Percentiles rank a stretch among this genome's conserved stretches.
Evolutionary conservation across 2,797 vertebrate genomes (phyloP).

Genomic region (Takifugu ocellatus): DNA sequence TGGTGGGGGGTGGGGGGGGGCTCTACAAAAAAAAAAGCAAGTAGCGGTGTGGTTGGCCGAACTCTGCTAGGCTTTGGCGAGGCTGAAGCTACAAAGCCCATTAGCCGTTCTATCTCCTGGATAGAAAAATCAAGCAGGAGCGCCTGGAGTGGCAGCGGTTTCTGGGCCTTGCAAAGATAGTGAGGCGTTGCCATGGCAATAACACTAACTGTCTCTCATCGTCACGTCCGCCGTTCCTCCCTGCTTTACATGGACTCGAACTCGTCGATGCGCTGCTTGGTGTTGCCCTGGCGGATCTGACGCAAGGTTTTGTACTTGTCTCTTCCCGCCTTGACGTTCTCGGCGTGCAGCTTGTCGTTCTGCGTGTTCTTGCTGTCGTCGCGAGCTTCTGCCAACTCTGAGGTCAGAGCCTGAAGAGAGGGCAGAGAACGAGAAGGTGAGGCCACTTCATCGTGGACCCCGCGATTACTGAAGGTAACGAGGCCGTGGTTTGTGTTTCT

Average conservation of each 20-base stretch:
- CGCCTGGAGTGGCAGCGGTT: conserved; percentile 36
- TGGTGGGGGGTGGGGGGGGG: conserved; percentile 16
- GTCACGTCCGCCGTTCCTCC: not conserved
- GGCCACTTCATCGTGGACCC: no score
- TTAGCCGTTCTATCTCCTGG: conserved; percentile 77
- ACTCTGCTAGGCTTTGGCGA: conserved; percentile 84
- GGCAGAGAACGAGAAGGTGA: no score
- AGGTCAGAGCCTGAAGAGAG: conserved; percentile 85
- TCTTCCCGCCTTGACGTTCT: conserved; percentile 92
- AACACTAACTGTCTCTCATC: conserved; percentile 25
- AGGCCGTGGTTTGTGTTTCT: not conserved
- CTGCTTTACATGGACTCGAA: conserved; percentile 96
- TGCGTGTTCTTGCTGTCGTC: conserved; percentile 96
- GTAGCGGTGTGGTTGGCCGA: conserved; percentile 47
- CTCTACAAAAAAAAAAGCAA: conserved; percentile 50
- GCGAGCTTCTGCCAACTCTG: conserved; percentile 92
- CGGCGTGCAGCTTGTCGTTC: conserved; percentile 94
- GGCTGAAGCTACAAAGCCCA: conserved; percentile 79
- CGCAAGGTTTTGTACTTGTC: conserved; percentile 99
- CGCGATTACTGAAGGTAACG: not conserved
- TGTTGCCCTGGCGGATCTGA: conserved; percentile 97
- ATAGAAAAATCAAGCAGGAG: conserved; percentile 28
- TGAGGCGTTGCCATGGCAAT: conserved; percentile 50
- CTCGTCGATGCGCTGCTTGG: conserved; percentile 98
- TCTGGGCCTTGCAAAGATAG: conserved; percentile 37